These are phyloP conservation scores for Liopterus haemorrhoidalis DNA, from an alignment of 2,888 invertebrate genomes.

Conservation along the genomic window DNA sequence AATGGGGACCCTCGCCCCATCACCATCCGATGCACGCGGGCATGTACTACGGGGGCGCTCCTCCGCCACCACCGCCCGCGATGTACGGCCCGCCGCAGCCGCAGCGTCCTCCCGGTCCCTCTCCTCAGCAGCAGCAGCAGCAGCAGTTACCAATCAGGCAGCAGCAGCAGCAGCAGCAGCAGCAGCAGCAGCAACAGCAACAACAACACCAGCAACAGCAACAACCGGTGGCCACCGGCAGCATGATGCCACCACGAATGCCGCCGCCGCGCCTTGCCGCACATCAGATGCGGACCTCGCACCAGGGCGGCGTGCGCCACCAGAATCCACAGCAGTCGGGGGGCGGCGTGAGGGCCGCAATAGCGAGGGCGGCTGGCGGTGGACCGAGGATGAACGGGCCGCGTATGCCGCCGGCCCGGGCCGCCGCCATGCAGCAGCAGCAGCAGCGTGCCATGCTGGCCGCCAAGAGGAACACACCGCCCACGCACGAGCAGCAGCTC, in stretches of 20 bases:
- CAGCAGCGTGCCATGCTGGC: constrained; percentile 6
- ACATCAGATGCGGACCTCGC: constrained; percentile 29
- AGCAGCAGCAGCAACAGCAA: too few relatives aligned
- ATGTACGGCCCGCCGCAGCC: constrained; percentile 24
- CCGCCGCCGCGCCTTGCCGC: constrained; percentile 35
- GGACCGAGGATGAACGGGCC: constrained; percentile 27
- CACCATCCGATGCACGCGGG: constrained; percentile 3
- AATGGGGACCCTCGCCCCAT: not conserved
- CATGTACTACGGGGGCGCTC: constrained; percentile 21
- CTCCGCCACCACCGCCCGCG: constrained; percentile 23
- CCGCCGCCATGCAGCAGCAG: constrained; percentile 30
- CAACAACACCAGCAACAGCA: too few relatives aligned
- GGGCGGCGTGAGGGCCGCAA: constrained; percentile 21
- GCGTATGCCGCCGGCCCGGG: constrained; percentile 31
- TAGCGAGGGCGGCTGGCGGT: constrained; percentile 15
- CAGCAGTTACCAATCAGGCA: too few relatives aligned
- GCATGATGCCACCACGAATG: constrained; percentile 25
- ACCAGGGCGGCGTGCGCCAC: constrained; percentile 41
- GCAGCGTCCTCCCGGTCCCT: constrained; percentile 32
- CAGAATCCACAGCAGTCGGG: constrained; percentile 33
- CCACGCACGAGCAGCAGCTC: constrained; percentile 32
- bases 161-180: too few relatives aligned
- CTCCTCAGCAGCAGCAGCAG: too few relatives aligned
- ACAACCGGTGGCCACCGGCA: constrained; percentile 22
- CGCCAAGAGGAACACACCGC: constrained; percentile 13